Conservation (phyloP, 30 jellyfish, hydroid and myxozoan species). For the Mastigias papua region DNA sequence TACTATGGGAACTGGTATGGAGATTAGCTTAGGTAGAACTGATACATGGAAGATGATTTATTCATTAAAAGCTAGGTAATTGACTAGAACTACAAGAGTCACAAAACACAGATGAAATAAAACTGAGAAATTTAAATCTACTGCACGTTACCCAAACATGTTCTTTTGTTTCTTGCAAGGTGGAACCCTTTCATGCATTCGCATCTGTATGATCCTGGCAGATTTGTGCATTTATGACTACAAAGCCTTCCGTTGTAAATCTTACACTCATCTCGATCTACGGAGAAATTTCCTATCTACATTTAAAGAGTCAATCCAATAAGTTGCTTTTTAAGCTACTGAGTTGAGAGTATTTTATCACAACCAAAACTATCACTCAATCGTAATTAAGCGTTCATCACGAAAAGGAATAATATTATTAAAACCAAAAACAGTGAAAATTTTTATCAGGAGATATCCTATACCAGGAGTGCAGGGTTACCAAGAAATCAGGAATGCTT, state of each 20-base stretch:
- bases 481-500: too few species aligned
- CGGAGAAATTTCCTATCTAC: not conserved
- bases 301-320: not conserved
- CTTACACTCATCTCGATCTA: conserved; percentile 81
- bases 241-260: conserved; percentile 69
- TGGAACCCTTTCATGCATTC: conserved; percentile 64
- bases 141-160: conserved; percentile 56
- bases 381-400: too few species aligned
- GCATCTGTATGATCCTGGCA: conserved; percentile 82
- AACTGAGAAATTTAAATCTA: not conserved
- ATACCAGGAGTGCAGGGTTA: too few species aligned
- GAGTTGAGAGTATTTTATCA: not conserved
- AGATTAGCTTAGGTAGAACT: too few species aligned
- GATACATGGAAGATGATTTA: too few species aligned
- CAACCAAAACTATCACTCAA: too few species aligned
- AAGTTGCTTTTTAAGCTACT: not conserved
- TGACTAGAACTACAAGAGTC: not conserved
- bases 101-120: not conserved
- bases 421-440: too few species aligned
- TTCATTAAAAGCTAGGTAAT: too few species aligned
- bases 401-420: too few species aligned
- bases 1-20: too few species aligned
- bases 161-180: conserved; percentile 70
- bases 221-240: conserved; percentile 63
- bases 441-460: too few species aligned